These are phyloP conservation scores for Rhodinocichla rosea DNA, from an alignment of 2,113 vertebrate species.

Conservation along the genomic window DNA sequence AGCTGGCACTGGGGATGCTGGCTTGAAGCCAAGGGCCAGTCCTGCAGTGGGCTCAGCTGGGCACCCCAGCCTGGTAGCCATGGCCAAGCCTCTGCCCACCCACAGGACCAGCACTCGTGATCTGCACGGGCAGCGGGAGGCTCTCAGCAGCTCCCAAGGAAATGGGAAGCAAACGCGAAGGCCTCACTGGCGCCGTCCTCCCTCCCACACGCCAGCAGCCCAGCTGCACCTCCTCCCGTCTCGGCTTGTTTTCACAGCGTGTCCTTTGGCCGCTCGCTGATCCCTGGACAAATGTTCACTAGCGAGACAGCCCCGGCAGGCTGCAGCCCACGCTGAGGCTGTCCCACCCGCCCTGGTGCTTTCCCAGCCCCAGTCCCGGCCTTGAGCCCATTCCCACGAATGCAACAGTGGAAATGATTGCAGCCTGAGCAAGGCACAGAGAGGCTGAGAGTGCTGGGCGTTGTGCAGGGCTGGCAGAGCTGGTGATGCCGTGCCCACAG, in stretches of 20 bases:
- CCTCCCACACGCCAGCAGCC: background rate
- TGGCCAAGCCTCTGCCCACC: background rate
- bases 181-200: background rate
- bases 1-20: background rate
- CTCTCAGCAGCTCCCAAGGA: background rate
- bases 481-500: background rate
- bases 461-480: background rate
- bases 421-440: background rate
- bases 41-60: rapidly evolving
- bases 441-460: background rate
- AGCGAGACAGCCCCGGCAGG: background rate
- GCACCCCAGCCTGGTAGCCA: background rate
- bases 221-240: slow-evolving; percentile 27
- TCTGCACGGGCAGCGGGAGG: rapidly evolving
- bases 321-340: background rate
- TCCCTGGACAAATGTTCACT: background rate
- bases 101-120: background rate
- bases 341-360: background rate
- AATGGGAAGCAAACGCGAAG: background rate
- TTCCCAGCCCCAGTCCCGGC: background rate
- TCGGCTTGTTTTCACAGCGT: background rate
- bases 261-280: background rate
- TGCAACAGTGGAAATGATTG: background rate
- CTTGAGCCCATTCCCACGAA: background rate
- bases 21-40: background rate